Percentiles rank a stretch among this genome's conserved stretches.
Conservation (phyloP, 2,113 vertebrate species). For the Psittacula cyanocephala region DNA sequence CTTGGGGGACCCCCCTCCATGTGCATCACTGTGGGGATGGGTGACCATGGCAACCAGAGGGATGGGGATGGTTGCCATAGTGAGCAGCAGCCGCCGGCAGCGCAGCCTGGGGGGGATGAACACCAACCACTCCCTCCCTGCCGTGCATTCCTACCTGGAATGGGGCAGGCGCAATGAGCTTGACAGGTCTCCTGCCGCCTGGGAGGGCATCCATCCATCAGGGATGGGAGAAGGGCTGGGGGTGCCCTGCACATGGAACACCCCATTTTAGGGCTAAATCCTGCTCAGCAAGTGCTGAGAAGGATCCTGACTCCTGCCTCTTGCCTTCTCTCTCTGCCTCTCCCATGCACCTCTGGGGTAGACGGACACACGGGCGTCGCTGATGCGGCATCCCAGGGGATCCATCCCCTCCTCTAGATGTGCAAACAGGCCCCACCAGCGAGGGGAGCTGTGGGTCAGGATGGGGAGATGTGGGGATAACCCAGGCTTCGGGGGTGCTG, state of each 20-base stretch:
- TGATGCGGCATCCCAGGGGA: background rate
- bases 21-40: background rate
- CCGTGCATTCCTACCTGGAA: background rate
- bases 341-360: background rate
- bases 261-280: background rate
- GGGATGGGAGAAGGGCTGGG: background rate
- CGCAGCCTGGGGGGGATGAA: background rate
- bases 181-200: background rate
- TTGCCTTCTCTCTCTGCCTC: background rate
- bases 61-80: background rate
- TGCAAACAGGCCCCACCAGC: background rate
- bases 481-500: accelerated
- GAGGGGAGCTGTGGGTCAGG: background rate
- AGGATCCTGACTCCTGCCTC: accelerated
- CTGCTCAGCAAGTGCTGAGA: accelerated
- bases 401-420: background rate
- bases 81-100: background rate
- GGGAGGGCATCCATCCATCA: no score
- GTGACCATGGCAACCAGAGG: background rate
- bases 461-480: background rate
- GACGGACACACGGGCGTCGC: background rate
- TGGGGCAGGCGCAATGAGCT: background rate
- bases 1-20: accelerated
- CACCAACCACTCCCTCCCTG: accelerated
- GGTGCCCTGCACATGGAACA: no score